Percentiles rank a stretch among this genome's conserved stretches.
Conservation (phyloP, 1,140 invertebrate genomes). For the Eueides isabella region DNA sequence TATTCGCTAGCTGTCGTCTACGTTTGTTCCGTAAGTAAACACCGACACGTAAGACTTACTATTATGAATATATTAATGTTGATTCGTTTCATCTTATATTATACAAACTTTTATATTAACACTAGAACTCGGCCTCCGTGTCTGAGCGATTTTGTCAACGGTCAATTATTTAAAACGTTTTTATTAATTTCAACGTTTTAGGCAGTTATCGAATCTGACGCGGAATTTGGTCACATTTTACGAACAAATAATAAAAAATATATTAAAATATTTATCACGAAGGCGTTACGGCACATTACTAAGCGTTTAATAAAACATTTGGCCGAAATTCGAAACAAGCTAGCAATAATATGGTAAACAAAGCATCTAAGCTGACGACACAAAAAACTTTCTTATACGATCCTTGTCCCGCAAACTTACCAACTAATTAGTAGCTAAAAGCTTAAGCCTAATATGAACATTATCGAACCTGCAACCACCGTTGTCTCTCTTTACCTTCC, state of each 20-base stretch:
- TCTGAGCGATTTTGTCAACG: conserved; percentile 22
- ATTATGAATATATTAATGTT: conserved; percentile 34
- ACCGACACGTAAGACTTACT: conserved; percentile 38
- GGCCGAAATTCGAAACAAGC: background rate
- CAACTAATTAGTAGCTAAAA: conserved; percentile 13
- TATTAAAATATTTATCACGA: conserved; percentile 3
- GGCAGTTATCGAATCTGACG: background rate
- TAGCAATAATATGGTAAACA: conserved; percentile 25
- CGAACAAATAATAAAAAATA: background rate
- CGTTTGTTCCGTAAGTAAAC: conserved; percentile 39
- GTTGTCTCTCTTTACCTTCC: conserved; percentile 3
- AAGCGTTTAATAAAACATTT: background rate
- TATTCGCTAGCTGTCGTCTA: conserved; percentile 50
- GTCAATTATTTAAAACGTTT: background rate
- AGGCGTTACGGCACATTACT: background rate
- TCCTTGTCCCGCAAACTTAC: conserved; percentile 11
- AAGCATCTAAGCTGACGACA: background rate
- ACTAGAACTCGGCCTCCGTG: conserved; percentile 27
- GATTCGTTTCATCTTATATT: conserved; percentile 32
- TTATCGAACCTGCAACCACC: conserved; percentile 13
- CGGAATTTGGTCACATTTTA: conserved; percentile 3
- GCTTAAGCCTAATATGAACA: conserved; percentile 31
- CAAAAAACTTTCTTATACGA: background rate
- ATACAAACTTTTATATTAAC: conserved; percentile 23
- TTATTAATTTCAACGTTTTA: background rate